Evolutionary conservation across 1,140 invertebrate genomes (phyloP).

Genomic region (Aphis craccivora): DNA sequence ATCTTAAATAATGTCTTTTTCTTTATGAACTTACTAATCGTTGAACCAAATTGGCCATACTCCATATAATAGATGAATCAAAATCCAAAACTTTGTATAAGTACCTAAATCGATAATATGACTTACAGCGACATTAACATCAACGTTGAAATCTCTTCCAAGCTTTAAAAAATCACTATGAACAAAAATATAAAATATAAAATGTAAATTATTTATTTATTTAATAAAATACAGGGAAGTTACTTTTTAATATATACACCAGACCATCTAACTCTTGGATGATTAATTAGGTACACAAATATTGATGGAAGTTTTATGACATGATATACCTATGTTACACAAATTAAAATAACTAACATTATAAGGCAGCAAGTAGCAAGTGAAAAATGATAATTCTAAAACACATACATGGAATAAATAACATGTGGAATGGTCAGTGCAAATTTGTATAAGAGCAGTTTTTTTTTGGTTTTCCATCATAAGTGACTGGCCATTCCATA

Average conservation of each 20-base stretch:
- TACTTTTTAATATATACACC: conserved; percentile 52
- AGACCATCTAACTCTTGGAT: conserved; percentile 36
- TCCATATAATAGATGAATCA: conserved; percentile 23
- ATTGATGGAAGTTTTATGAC: conserved; percentile 4
- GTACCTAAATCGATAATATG: conserved; percentile 24
- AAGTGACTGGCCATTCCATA: conserved; percentile 48
- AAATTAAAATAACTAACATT: background rate
- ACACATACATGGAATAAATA: conserved; percentile 51
- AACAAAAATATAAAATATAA: background rate
- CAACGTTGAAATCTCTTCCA: conserved; percentile 38
- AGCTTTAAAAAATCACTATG: conserved; percentile 47
- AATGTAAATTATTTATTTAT: background rate
- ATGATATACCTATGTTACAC: conserved; percentile 26
- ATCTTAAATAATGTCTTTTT: background rate
- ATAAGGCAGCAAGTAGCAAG: background rate
- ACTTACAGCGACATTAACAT: background rate
- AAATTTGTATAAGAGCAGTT: conserved; percentile 55
- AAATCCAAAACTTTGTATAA: conserved; percentile 34
- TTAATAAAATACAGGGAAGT: background rate
- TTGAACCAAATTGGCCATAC: conserved; percentile 38
- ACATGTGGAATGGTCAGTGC: conserved; percentile 20
- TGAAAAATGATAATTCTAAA: background rate
- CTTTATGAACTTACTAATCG: conserved; percentile 6
- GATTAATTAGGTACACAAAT: conserved; percentile 32
- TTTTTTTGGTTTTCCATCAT: background rate